Percentiles rank a stretch among this genome's conserved stretches.
Evolutionary conservation across 2,888 invertebrate species (phyloP).

Genomic region (Pogonocherus hispidulus): DNA sequence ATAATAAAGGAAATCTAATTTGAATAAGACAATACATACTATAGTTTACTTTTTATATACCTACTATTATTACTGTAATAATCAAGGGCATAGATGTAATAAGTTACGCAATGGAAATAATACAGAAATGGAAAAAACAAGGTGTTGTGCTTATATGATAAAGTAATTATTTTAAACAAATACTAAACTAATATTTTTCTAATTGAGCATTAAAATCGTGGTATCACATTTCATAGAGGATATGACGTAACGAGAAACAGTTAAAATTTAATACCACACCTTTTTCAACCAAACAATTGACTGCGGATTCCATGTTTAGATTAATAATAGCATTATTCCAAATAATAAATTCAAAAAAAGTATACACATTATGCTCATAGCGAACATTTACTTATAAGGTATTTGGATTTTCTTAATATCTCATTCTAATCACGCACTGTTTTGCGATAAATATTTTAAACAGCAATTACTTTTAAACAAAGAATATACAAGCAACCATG

Average conservation of each 20-base stretch:
- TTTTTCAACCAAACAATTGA: conserved; percentile 58
- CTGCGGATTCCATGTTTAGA: conserved; percentile 57
- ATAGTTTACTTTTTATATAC: not conserved
- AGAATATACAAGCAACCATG: not conserved
- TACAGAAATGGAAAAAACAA: conserved; percentile 13
- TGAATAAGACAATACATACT: conserved; percentile 16
- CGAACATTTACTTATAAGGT: conserved; percentile 43
- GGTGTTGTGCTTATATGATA: conserved; percentile 9
- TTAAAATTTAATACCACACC: conserved; percentile 57
- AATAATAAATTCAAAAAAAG: conserved; percentile 52
- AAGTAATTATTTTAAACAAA: conserved; percentile 26
- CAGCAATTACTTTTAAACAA: conserved; percentile 28
- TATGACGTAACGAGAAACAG: conserved; percentile 55
- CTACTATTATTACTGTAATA: not conserved
- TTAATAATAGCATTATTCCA: conserved; percentile 53
- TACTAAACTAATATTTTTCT: conserved; percentile 32
- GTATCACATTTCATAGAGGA: conserved; percentile 43
- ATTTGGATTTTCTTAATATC: conserved; percentile 43
- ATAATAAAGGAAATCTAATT: conserved; percentile 20
- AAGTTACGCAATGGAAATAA: not conserved
- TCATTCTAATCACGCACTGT: conserved; percentile 41
- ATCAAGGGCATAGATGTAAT: conserved; percentile 13
- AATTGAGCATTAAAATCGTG: conserved; percentile 29
- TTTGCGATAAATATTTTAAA: conserved; percentile 34
- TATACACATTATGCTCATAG: conserved; percentile 41